Evolutionary conservation across 2,888 invertebrate species (phyloP), one percentile per base, ranked within the genome.

Genomic region (Calliphora vomitoria): DNA sequence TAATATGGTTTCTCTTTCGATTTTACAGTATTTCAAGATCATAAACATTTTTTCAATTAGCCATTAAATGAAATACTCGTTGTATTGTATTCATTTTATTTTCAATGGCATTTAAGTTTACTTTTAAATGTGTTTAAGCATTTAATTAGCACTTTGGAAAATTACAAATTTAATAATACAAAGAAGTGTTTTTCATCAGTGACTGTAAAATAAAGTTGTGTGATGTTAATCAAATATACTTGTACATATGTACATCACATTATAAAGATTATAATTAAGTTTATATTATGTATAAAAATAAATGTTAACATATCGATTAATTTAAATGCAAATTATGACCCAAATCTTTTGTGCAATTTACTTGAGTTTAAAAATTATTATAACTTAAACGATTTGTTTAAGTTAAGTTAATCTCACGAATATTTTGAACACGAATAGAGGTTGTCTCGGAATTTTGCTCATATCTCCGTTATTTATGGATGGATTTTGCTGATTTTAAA

Each of bases 131-230:
- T 53, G n/a, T 81, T 50, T 75, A 15, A 38, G 53, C 41, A n/a
- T 64, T 64, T 58, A 62, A 44, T 79, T 69, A 79, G 55, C 82
- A 82, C 79, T 69, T 69, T 60, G 15, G 79, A 47, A 82, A 86
- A 74, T 50, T 4, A 62, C 20, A 83, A 72, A 31, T 55, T 20
- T 25, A 53, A 64, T 64, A 20, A 31, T 13, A 31, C 8, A 41
- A 13, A 60, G 31, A 18, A 18, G 18, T 18, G 53, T 18, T 0
- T n/a, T 8, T 18, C 5, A 55, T 15, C 13, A n/a, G 6, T n/a
- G 50, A 15, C 13, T 50, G 50, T 6, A 50, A 35, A 6, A 6
- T 35, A 31, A 31, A 31, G 31, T 31, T 31, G 3, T 31, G 31
- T 31, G 31, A 31, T 31, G 31, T 31, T n/a, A n/a, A n/a, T n/a